These are phyloP conservation scores for Dendrophyllia cribrosa DNA, from an alignment of 64 coral and sea anemone species.

Conservation along the genomic window DNA sequence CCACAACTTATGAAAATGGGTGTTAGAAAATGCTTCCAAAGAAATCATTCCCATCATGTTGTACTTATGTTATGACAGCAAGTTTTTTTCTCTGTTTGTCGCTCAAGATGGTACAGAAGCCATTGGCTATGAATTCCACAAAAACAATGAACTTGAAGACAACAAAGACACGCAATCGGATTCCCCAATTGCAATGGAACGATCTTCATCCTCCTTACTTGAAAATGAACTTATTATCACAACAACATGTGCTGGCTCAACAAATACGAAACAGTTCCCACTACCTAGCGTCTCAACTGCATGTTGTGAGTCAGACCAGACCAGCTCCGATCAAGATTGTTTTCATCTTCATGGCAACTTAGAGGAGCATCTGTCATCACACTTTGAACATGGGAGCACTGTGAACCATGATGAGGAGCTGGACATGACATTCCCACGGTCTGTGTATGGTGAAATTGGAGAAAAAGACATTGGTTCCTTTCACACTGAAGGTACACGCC, in stretches of 20 bases:
- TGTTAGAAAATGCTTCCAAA: too few species aligned
- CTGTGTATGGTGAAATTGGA: constrained; percentile 31
- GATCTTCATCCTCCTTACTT: neutral
- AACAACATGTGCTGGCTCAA: neutral
- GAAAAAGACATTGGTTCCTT: constrained; percentile 22
- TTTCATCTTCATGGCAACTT: constrained; percentile 10
- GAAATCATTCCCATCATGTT: too few species aligned
- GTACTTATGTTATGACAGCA: too few species aligned
- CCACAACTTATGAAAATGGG: too few species aligned
- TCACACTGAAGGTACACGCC: neutral
- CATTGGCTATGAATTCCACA: neutral
- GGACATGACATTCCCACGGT: constrained; percentile 30
- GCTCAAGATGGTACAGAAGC: neutral
- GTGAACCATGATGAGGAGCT: constrained; percentile 30
- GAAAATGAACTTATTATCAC: constrained; percentile 1
- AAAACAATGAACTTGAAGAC: neutral
- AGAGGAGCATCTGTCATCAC: constrained; percentile 27
- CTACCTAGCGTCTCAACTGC: neutral
- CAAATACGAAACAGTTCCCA: neutral
- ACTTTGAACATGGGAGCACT: neutral
- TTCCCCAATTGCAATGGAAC: neutral
- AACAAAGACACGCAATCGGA: neutral
- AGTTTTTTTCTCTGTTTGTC: too few species aligned
- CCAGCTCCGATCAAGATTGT: constrained; percentile 22
- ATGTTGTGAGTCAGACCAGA: constrained; percentile 9